Evolutionary conservation across 1,140 invertebrate species (phyloP), one percentile per base, ranked within the genome.

Genomic region (Polyergus mexicanus): DNA sequence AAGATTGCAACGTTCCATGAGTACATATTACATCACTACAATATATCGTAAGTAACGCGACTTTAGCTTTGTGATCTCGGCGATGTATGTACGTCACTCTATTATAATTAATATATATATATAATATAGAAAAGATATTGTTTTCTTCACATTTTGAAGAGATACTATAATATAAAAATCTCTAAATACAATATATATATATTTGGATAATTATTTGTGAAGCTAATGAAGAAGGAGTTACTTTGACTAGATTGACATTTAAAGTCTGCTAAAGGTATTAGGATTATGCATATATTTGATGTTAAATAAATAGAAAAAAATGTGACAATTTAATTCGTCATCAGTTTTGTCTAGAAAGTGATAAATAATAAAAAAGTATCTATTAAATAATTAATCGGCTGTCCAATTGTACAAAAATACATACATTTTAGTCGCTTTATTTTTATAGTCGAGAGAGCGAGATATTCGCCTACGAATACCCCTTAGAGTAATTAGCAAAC

Each of bases 401-500:
- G 13, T 60, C 8, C 13, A 16, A n/a, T 51, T 38, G 35, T 3
- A 8, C 5, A 22, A 54, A 54, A 68, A 54, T 68, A 78, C 7
- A 72, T 35, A 16, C 51, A 60, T 80, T 68, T 68, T 66, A 77
- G 41, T 77, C 41, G 13, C 28, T 47, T 32, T n/a, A 28, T 68
- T 80, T 78, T 80, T 80, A 68, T 54, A 66, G 7, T 0, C 41
- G 35, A 65, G 19, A 35, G 66, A 77, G 19, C 41, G 60, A 66
- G 41, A 44, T 41, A 66, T 4, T 54, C 76, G 13, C 32, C n/a
- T 44, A 65, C 25, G 19, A 44, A 80, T 8, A 68, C 4, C 44
- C 44, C 35, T 10, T 63, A 13, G 51, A 68, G 62, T 68, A 80
- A 80, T 80, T 80, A 54, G 63, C 22, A 80, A 80, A 54, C 35